Conservation (phyloP, 2,888 invertebrate species). For the Cacoxenus indagator region DNA sequence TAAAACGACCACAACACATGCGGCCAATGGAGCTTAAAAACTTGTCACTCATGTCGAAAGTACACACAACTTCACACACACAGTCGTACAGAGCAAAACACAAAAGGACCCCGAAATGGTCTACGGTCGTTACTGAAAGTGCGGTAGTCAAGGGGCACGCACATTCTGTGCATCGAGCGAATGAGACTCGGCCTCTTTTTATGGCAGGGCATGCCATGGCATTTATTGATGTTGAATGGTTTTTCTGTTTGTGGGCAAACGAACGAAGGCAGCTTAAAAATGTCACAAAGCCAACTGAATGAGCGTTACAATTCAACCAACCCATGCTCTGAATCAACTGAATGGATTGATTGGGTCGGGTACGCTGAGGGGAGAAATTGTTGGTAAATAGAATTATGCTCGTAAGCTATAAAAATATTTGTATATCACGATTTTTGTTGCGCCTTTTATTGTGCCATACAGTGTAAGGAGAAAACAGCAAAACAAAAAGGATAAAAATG, state of each 20-base stretch:
- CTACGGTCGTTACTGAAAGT: neutral
- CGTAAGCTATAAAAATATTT: constrained; percentile 22
- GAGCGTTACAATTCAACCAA: constrained; percentile 1
- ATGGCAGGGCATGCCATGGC: neutral
- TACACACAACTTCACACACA: constrained; percentile 26
- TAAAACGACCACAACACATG: constrained; percentile 35
- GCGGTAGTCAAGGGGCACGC: too few species aligned
- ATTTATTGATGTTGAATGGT: constrained; percentile 17
- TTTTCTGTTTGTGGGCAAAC: neutral
- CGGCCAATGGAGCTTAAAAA: constrained; percentile 40
- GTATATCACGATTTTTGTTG: constrained; percentile 39
- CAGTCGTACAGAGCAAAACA: neutral
- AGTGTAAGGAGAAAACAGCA: neutral
- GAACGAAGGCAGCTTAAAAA: constrained; percentile 5
- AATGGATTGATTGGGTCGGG: neutral
- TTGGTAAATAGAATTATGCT: constrained; percentile 14
- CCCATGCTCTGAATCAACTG: neutral
- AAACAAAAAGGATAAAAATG: neutral
- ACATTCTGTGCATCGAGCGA: too few species aligned
- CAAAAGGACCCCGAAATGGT: neutral
- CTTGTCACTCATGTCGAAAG: constrained; percentile 49
- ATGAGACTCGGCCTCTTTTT: neutral
- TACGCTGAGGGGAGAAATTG: neutral
- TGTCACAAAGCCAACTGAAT: neutral
- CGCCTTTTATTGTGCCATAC: constrained; percentile 3